These are phyloP conservation scores for Synanthedon tipuliformis DNA, from an alignment of 2,888 invertebrate genomes.

Conservation along the genomic window DNA sequence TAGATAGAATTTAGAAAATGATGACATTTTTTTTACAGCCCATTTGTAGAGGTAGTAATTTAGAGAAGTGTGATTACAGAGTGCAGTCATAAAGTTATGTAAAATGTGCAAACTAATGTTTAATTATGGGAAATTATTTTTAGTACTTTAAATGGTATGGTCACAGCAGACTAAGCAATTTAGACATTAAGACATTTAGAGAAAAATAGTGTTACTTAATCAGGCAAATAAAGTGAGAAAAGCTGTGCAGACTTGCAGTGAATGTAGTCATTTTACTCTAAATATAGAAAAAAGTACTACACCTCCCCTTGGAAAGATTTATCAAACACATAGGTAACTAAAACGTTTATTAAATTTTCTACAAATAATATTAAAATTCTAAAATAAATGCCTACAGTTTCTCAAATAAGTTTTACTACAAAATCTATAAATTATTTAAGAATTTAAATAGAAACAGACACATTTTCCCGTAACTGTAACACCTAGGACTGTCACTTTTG, in stretches of 20 bases:
- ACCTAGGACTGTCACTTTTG: too few species aligned
- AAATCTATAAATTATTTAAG: neutral
- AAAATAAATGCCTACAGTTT: neutral
- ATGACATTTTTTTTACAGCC: too few species aligned
- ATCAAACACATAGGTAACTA: neutral
- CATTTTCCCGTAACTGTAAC: too few species aligned
- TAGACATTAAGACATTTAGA: constrained; percentile 2
- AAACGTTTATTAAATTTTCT: neutral
- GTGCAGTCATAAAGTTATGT: too few species aligned
- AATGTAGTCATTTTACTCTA: neutral
- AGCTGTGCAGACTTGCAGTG: constrained; percentile 14
- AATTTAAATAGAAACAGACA: too few species aligned
- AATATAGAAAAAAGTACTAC: constrained; percentile 2
- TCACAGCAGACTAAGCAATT: constrained; percentile 1
- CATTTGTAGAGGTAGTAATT: too few species aligned
- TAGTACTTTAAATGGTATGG: too few species aligned
- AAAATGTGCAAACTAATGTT: too few species aligned
- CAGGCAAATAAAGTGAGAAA: constrained; percentile 24
- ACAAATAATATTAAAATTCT: neutral
- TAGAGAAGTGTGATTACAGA: too few species aligned
- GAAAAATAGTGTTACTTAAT: neutral
- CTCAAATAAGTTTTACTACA: neutral
- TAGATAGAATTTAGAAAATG: too few species aligned
- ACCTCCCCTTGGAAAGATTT: constrained; percentile 13
- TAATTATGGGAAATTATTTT: too few species aligned